Evolutionary conservation across 2,888 invertebrate species (phyloP).

Genomic region (Dichetophora obliterata): DNA sequence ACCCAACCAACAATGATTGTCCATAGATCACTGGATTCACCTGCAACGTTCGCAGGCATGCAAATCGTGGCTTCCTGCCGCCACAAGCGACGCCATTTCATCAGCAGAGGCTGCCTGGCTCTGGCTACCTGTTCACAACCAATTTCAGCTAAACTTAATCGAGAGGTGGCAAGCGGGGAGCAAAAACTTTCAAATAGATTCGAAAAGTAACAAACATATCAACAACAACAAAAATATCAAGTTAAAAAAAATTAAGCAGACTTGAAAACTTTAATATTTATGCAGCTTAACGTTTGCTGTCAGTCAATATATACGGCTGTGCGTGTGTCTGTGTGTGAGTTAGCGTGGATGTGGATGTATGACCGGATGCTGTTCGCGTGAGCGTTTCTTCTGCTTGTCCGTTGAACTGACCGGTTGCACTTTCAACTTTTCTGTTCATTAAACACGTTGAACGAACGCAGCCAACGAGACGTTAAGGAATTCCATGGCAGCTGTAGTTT

Average conservation of each 20-base stretch:
- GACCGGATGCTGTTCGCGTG: slow-evolving; percentile 16
- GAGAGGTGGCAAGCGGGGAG: too few relatives aligned
- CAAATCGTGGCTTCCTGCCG: slow-evolving; percentile 33
- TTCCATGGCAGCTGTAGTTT: not conserved
- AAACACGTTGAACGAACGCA: slow-evolving; percentile 3
- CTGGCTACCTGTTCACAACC: not conserved
- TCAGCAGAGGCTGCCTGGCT: not conserved
- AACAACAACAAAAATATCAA: not conserved
- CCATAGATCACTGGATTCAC: slow-evolving; percentile 23
- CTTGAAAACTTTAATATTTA: slow-evolving; percentile 15
- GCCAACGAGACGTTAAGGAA: slow-evolving; percentile 5
- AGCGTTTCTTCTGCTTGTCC: not conserved
- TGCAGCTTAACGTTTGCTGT: not conserved
- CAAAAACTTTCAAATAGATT: not conserved
- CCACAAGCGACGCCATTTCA: slow-evolving; percentile 29
- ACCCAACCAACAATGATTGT: not conserved
- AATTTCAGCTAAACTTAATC: not conserved
- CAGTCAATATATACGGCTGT: not conserved
- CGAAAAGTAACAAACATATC: not conserved
- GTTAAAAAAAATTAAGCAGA: not conserved
- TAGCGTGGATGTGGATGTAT: not conserved
- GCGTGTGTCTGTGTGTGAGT: not conserved
- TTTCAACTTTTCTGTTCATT: slow-evolving; percentile 36
- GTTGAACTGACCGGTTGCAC: slow-evolving; percentile 20
- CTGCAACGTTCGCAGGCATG: slow-evolving; percentile 22